Evolutionary conservation across 2,113 vertebrate species (phyloP).

Genomic region (Oreochromis spilurus): DNA sequence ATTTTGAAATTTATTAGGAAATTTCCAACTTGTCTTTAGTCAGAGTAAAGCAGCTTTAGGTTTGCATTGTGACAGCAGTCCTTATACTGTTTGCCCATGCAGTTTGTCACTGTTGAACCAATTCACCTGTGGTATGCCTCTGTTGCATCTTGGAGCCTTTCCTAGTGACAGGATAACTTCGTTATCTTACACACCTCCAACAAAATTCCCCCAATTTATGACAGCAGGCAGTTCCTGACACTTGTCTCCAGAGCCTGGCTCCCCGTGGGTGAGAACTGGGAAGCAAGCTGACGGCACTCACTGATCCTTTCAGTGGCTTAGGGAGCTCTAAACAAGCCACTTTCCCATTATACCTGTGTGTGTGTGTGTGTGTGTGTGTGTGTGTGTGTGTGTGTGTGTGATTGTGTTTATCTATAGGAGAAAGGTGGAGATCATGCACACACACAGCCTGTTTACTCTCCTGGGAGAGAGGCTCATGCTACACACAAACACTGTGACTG

Average conservation of each 20-base stretch:
- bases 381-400: neutral
- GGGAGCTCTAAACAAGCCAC: constrained; percentile 46
- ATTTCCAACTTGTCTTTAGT: neutral
- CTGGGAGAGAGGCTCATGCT: constrained; percentile 92
- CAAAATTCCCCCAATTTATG: constrained; percentile 37
- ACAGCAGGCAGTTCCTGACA: constrained; percentile 55
- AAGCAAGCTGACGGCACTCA: constrained; percentile 8
- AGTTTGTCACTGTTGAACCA: constrained; percentile 40
- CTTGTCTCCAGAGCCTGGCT: constrained; percentile 27
- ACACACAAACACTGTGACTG: constrained; percentile 87
- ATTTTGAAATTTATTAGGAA: neutral
- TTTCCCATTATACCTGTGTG: constrained; percentile 4
- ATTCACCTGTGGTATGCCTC: constrained; percentile 5
- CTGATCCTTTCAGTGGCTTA: constrained; percentile 41
- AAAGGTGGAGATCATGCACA: constrained; percentile 98
- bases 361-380: constrained; percentile 7
- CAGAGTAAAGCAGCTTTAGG: neutral
- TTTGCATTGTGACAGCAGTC: constrained; percentile 14
- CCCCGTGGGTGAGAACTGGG: constrained; percentile 13
- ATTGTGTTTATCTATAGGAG: constrained; percentile 72
- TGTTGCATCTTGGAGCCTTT: constrained; percentile 15
- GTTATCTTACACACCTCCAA: constrained; percentile 36
- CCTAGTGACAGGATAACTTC: constrained; percentile 44
- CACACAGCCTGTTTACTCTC: constrained; percentile 94
- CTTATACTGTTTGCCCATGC: constrained; percentile 12